Base-by-base conservation (phyloP, 2,888 invertebrate genomes). In the Trichopoda pennipes region DNA sequence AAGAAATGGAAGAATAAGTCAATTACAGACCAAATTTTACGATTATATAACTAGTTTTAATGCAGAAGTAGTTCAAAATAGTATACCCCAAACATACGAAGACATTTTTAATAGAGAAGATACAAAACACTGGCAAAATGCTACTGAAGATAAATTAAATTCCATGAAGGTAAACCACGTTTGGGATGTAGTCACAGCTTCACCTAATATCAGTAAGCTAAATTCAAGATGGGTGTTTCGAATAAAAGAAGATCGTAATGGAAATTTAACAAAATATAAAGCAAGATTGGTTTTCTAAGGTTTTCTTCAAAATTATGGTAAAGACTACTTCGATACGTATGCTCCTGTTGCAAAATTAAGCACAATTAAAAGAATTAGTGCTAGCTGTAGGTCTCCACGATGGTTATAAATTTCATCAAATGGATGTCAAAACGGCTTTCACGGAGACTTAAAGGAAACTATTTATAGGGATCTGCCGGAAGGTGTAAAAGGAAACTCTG, bases 401-500 rank as follows among this genome's bases (percentile, higher is more conserved):
- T 21, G 49, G 28, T 42, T 63, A 47, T 7, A 47, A 47, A 47
- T 17, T 47, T 47, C 47, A 47, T 47, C 47, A 47, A 8, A 7
- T 47, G 8, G 76, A 76, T 64, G 38, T 78, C 14, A 63, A 78
- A 47, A 78, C 66, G 2, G 51, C 79, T 28, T 78, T n/a, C 51
- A 72, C 49, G 60, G 66, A 14, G 28, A 61, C 3, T 56, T 78
- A n/a, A 64, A 78, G 14, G 56, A 70, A 17, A 61, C 28, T 9
- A 70, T 70, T 35, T 49, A 56, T 19, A 42, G 53, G 58, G 32
- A 16, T 6, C 0, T 42, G 12, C 68, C 68, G 9, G 60, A 68
- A 23, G 75, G 75, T 12, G 38, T 61, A 10, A 19, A 51, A 16
- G 12, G 12, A 60, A 51, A 68, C 16, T 9, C 21, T 3, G 56